Percentiles rank a stretch among this genome's conserved stretches.
Conservation (phyloP, 2,113 vertebrate genomes). For the Craseonycteris thonglongyai region DNA sequence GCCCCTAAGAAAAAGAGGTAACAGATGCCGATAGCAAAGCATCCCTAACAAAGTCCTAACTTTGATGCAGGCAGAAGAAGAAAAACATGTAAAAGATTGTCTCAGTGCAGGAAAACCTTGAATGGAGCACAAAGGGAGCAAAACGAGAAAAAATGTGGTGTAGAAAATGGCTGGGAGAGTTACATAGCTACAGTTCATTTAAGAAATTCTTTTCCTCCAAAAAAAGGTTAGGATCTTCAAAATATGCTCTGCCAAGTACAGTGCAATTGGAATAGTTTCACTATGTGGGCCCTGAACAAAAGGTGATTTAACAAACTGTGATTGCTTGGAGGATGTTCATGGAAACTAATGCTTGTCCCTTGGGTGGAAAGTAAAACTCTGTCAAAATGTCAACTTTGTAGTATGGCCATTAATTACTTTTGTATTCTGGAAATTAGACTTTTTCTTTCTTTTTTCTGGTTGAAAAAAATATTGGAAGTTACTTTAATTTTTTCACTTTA, state of each 20-base stretch:
- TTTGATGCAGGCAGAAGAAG: slow-evolving; percentile 81
- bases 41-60: slow-evolving; percentile 88
- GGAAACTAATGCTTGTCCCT: neutral
- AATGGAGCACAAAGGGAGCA: slow-evolving; percentile 78
- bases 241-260: slow-evolving; percentile 9
- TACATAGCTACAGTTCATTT: neutral
- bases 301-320: neutral
- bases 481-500: neutral
- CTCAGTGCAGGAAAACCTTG: slow-evolving; percentile 78
- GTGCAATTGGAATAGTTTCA: neutral
- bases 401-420: neutral
- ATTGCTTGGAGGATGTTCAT: neutral
- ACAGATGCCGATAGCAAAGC: slow-evolving; percentile 85
- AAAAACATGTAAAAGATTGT: slow-evolving; percentile 78
- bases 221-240: slow-evolving; percentile 50
- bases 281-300: neutral
- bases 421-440: neutral
- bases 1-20: slow-evolving; percentile 86
- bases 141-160: slow-evolving; percentile 58
- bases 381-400: neutral
- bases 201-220: slow-evolving; percentile 54
- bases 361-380: neutral
- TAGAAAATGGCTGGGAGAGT: slow-evolving; percentile 72
- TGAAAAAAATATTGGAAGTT: neutral
- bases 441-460: slow-evolving; percentile 15